Evolutionary conservation across 1,140 invertebrate genomes (phyloP).

Genomic region (Cephus cinctus): DNA sequence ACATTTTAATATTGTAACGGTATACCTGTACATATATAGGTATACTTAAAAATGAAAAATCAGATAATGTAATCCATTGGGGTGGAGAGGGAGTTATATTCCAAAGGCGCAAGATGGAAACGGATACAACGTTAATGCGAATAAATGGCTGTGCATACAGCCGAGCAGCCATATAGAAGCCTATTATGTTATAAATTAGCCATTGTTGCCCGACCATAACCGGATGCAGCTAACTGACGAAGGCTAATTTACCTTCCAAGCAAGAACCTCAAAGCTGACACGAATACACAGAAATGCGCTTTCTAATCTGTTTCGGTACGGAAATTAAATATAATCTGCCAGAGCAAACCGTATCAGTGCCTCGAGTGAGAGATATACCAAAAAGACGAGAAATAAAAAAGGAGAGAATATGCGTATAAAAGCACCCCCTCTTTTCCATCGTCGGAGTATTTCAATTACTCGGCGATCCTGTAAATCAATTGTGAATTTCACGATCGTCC

Average conservation of each 20-base stretch:
- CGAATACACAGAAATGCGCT: slow-evolving; percentile 20
- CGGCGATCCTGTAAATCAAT: not conserved
- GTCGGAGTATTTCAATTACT: not conserved
- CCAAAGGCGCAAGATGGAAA: slow-evolving; percentile 19
- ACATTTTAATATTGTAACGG: no score
- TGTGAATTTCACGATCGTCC: no score
- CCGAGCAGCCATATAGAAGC: slow-evolving; percentile 23
- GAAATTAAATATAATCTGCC: slow-evolving; percentile 23
- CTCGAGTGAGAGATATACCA: no score
- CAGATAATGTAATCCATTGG: no score
- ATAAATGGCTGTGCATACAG: slow-evolving; percentile 26
- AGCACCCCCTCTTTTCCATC: not conserved
- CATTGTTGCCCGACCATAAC: slow-evolving; percentile 32
- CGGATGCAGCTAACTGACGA: slow-evolving; percentile 37
- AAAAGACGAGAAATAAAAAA: not conserved
- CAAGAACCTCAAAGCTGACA: slow-evolving; percentile 21
- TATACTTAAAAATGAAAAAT: no score
- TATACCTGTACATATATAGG: no score
- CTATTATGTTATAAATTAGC: slow-evolving; percentile 43
- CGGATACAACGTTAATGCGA: slow-evolving; percentile 33
- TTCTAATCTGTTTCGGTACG: slow-evolving; percentile 27
- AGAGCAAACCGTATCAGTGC: slow-evolving; percentile 1
- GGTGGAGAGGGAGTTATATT: not conserved
- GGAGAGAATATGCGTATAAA: no score
- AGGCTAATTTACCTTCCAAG: slow-evolving; percentile 36